Evolutionary conservation across 2,888 invertebrate genomes (phyloP).

Genomic region (Melieria picta): DNA sequence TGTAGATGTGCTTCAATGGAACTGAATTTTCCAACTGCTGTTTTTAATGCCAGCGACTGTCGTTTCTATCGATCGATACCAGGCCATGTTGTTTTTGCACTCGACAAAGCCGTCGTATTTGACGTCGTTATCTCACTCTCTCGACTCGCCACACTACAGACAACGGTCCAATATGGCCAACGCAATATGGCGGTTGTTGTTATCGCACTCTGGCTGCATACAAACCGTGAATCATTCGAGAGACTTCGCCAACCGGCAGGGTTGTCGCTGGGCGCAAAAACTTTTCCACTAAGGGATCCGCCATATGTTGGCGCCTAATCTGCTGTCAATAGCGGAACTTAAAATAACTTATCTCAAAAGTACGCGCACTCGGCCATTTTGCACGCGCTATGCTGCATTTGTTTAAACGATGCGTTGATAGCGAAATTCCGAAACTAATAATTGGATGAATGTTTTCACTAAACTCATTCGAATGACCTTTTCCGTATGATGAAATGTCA

Average conservation of each 20-base stretch:
- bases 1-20: slow-evolving; percentile 43
- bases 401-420: background rate
- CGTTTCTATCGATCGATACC: slow-evolving; percentile 55
- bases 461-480: no score
- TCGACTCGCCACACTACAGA: slow-evolving; percentile 28
- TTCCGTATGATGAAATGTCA: no score
- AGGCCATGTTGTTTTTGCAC: slow-evolving; percentile 49
- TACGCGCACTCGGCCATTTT: background rate
- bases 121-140: no score
- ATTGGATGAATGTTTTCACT: no score
- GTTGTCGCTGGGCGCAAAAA: slow-evolving; percentile 38
- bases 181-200: slow-evolving; percentile 55
- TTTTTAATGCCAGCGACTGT: slow-evolving; percentile 55
- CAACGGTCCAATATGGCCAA: slow-evolving; percentile 48
- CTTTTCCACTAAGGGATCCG: background rate
- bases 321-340: background rate
- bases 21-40: slow-evolving; percentile 57
- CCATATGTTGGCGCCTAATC: background rate
- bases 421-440: no score
- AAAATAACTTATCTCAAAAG: slow-evolving; percentile 4
- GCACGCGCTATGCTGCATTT: background rate
- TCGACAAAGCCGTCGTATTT: slow-evolving; percentile 35
- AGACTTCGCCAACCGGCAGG: slow-evolving; percentile 39
- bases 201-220: background rate
- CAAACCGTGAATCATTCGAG: background rate